phyloP scores from a whole-genome alignment of 2,797 vertebrate genomes.

The Macropus fuliginosus region DNA sequence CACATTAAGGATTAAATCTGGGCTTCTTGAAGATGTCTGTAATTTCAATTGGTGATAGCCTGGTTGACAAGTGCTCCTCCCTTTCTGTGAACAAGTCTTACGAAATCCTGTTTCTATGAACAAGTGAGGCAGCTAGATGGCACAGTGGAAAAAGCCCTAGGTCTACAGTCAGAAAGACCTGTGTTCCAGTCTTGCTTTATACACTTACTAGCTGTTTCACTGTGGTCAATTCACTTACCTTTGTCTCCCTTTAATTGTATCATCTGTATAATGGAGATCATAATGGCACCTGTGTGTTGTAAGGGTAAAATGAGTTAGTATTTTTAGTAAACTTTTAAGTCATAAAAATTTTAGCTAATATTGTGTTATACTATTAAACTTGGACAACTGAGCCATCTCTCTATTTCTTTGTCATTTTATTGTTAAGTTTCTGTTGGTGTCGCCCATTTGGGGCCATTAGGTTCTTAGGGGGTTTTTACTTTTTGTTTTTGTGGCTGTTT shows the following conservation, averaged over 20 bases:
- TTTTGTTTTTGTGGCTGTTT: not conserved
- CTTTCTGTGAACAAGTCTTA: not conserved
- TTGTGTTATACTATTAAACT: not conserved
- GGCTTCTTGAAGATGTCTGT: not conserved
- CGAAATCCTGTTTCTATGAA: not conserved
- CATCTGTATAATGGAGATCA: not conserved
- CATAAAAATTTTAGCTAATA: not conserved
- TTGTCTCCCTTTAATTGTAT: not conserved
- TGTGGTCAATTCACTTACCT: not conserved
- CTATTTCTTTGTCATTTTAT: not conserved
- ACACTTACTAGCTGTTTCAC: not conserved
- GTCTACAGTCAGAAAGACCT: not conserved
- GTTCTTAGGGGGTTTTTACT: not conserved
- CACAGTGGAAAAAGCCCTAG: not conserved
- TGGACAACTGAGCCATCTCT: not conserved
- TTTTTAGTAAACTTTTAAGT: not conserved
- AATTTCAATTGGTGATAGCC: not conserved
- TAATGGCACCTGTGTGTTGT: not conserved
- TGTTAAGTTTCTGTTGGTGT: not conserved
- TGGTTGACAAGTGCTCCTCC: not conserved
- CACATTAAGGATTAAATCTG: not conserved
- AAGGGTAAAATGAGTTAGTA: not conserved
- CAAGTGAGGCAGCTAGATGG: not conserved
- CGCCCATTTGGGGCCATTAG: not conserved
- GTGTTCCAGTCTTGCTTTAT: not conserved